phyloP scores from a whole-genome alignment of 2,113 vertebrate species.

The Rhynchomys soricoides region DNA sequence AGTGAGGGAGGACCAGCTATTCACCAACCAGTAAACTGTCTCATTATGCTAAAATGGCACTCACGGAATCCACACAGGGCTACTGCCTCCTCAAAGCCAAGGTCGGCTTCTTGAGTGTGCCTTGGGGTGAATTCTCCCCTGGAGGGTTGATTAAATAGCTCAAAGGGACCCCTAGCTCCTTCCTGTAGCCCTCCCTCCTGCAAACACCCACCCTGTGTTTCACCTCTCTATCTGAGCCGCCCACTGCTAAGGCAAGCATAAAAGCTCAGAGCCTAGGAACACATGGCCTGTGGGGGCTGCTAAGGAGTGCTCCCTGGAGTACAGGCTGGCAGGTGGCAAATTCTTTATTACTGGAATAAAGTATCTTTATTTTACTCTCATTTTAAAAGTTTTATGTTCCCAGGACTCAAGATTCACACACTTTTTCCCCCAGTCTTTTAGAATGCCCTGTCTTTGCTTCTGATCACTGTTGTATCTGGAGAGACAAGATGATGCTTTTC shows the following conservation, averaged over 20 bases:
- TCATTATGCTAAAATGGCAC: not conserved
- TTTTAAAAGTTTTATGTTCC: constrained; percentile 17
- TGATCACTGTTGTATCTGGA: not conserved
- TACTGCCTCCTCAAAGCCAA: not conserved
- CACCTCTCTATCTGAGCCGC: not conserved
- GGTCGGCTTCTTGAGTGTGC: not conserved
- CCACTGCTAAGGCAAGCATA: not conserved
- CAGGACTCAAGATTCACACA: not conserved
- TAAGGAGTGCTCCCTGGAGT: not conserved
- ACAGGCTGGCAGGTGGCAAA: not conserved
- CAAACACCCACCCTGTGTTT: not conserved
- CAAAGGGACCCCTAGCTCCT: not conserved
- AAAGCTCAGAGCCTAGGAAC: not conserved
- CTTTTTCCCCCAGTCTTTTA: not conserved
- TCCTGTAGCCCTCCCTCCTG: not conserved
- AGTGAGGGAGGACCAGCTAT: not conserved
- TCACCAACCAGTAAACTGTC: not conserved
- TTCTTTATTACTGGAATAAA: not conserved
- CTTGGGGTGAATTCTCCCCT: not conserved
- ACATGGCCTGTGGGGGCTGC: not conserved
- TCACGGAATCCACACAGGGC: not conserved
- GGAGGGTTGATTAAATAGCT: not conserved
- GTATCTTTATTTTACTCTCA: not conserved
- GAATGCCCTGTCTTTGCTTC: not conserved
- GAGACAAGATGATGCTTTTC: not conserved